A percentile compares a stretch with the other conserved stretches of the same genome.
Conservation (phyloP, 2,888 invertebrate genomes). For the Dasypolia templi region DNA sequence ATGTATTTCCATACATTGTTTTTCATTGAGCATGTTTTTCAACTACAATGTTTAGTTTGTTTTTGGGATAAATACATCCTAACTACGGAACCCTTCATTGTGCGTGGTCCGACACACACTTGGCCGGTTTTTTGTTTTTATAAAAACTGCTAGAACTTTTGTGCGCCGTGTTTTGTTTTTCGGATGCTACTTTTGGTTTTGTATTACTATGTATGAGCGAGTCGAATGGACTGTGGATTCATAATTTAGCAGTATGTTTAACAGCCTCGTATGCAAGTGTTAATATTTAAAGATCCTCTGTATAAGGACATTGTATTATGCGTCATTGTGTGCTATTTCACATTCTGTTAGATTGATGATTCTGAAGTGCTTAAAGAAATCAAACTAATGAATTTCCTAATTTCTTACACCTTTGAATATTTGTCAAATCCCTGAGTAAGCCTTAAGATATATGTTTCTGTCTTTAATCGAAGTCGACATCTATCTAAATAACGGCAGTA, state of each 20-base stretch:
- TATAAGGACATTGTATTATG: slow-evolving; percentile 2
- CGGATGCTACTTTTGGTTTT: slow-evolving; percentile 2
- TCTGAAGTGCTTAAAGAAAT: background rate
- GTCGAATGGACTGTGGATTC: background rate
- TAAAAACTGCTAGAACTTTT: slow-evolving; percentile 2
- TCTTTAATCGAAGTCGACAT: background rate
- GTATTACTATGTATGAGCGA: slow-evolving; percentile 3
- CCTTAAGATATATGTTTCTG: background rate
- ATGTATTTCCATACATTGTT: no score
- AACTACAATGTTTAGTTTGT: no score
- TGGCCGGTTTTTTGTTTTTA: background rate
- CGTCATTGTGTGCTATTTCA: slow-evolving; percentile 16
- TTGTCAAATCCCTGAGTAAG: background rate
- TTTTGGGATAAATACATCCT: no score
- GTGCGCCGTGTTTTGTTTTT: slow-evolving; percentile 2
- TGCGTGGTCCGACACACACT: no score
- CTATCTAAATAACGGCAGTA: slow-evolving; percentile 15
- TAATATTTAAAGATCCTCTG: background rate
- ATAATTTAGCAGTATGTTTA: background rate
- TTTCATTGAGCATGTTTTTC: no score
- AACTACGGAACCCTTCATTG: no score
- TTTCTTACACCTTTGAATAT: background rate
- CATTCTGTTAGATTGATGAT: background rate
- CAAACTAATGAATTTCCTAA: no score
- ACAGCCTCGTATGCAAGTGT: slow-evolving; percentile 9